Conservation (phyloP, 2,797 vertebrate genomes). For the Gorsachius magnificus region DNA sequence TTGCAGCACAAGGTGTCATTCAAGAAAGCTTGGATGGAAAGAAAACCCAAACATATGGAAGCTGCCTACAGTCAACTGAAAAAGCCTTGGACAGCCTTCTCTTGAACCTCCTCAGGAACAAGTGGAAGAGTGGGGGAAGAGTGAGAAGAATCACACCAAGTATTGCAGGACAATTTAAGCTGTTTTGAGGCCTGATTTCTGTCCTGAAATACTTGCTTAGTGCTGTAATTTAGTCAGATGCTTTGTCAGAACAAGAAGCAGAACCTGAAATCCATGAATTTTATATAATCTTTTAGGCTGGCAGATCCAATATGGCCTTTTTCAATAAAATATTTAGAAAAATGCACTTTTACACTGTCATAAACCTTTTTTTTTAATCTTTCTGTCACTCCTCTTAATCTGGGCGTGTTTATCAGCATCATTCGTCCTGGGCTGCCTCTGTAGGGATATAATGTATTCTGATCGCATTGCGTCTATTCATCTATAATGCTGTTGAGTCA, state of each 20-base stretch:
- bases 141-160: constrained; percentile 27
- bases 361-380: not conserved
- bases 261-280: not conserved
- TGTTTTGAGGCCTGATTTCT: not conserved
- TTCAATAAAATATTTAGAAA: not conserved
- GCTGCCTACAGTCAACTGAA: not conserved
- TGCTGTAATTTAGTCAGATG: not conserved
- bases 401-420: not conserved
- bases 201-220: not conserved
- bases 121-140: not conserved
- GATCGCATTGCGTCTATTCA: constrained; percentile 4
- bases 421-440: not conserved
- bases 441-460: constrained; percentile 22
- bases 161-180: not conserved
- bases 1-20: not conserved
- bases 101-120: not conserved
- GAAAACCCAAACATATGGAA: not conserved
- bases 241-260: not conserved
- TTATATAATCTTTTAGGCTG: not conserved
- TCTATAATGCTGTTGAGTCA: constrained; percentile 21
- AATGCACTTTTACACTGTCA: not conserved
- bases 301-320: not conserved
- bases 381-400: not conserved
- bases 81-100: not conserved
- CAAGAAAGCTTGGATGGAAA: not conserved